Conservation (phyloP, 2,797 vertebrate species). For the Ctenosaura bakeri region DNA sequence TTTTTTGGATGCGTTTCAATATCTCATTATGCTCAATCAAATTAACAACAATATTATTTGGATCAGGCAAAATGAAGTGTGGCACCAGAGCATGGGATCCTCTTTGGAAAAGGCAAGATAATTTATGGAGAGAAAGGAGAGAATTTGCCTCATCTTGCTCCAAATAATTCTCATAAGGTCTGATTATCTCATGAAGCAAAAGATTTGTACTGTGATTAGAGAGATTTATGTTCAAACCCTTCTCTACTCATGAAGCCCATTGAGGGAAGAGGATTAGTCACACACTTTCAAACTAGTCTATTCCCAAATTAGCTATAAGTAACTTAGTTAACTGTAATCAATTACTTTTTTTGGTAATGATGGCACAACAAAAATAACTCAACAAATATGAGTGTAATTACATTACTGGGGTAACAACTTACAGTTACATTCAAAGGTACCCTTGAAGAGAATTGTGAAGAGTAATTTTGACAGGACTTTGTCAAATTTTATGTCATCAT, state of each 20-base stretch:
- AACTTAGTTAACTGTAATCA: too few species aligned
- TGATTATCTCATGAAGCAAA: background rate
- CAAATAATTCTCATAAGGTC: background rate
- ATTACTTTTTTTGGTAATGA: too few species aligned
- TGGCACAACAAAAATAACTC: too few species aligned
- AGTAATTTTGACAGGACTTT: too few species aligned
- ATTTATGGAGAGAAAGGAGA: slow-evolving; percentile 45
- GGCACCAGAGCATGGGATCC: slow-evolving; percentile 53
- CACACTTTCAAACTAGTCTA: background rate
- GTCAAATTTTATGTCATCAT: too few species aligned
- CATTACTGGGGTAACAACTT: too few species aligned
- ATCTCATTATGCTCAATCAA: slow-evolving; percentile 76
- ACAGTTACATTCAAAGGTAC: too few species aligned
- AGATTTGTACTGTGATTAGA: background rate
- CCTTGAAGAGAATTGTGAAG: too few species aligned
- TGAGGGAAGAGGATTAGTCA: background rate
- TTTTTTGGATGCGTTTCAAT: slow-evolving; percentile 71
- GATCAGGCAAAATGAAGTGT: slow-evolving; percentile 72
- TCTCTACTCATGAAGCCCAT: background rate
- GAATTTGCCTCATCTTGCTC: slow-evolving; percentile 25
- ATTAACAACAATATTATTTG: slow-evolving; percentile 71
- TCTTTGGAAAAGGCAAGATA: slow-evolving; percentile 58
- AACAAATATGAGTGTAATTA: too few species aligned
- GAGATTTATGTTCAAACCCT: background rate
- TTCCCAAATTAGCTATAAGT: too few species aligned